Conservation (phyloP, 2,797 vertebrate species). For the Selene dorsalis region DNA sequence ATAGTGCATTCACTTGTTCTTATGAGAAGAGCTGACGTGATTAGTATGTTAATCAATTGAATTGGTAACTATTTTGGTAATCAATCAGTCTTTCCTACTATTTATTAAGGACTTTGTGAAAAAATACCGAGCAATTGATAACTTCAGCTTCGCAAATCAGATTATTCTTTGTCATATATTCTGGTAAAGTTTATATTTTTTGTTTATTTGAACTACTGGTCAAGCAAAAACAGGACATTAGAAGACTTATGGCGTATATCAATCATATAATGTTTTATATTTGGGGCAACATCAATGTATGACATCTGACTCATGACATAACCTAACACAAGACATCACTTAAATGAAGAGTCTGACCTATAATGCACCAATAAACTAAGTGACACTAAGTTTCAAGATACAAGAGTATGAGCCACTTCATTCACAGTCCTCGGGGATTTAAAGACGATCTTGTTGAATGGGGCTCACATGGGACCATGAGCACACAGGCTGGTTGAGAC, state of each 20-base stretch:
- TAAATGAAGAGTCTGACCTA: neutral
- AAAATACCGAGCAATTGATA: too few relatives aligned
- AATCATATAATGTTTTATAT: neutral
- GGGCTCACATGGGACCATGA: neutral
- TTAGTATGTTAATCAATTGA: neutral
- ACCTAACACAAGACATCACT: neutral
- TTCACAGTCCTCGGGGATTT: neutral
- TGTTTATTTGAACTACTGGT: neutral
- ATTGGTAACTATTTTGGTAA: too few relatives aligned
- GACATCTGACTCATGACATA: neutral
- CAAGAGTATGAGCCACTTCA: neutral
- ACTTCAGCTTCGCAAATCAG: too few relatives aligned
- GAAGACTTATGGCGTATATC: neutral
- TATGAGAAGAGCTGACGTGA: neutral
- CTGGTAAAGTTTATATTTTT: neutral
- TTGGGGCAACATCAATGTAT: neutral
- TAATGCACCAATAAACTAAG: neutral
- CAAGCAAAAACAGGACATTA: neutral
- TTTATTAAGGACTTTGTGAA: too few relatives aligned
- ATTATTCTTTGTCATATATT: too few relatives aligned
- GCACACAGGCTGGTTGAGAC: neutral
- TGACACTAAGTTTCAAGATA: neutral
- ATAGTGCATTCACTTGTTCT: neutral
- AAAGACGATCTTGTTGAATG: neutral
- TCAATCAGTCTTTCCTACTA: too few relatives aligned